phyloP scores from a whole-genome alignment of 2,797 vertebrate species.

The Zenarchopterus dispar region DNA sequence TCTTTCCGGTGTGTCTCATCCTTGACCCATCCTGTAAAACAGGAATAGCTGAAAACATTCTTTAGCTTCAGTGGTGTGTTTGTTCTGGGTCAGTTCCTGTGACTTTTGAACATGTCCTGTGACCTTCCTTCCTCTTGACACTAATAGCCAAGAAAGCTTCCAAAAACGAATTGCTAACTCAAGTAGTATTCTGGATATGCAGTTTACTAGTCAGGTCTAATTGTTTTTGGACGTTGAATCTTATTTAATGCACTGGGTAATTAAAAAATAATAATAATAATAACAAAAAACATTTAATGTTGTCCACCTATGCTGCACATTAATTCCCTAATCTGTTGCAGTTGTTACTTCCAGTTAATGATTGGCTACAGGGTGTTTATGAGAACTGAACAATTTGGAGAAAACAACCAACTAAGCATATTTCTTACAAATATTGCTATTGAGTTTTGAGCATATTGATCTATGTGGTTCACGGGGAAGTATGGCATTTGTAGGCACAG shows the following conservation, averaged over 20 bases:
- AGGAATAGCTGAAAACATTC: constrained; percentile 20
- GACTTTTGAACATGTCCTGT: constrained; percentile 12
- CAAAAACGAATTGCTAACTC: constrained; percentile 3
- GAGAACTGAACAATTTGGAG: not conserved
- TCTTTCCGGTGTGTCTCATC: constrained; percentile 35
- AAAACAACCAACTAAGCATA: not conserved
- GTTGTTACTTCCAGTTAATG: not conserved
- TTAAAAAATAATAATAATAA: too few relatives aligned
- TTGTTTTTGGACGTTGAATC: constrained; percentile 20
- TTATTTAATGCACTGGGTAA: constrained; percentile 12
- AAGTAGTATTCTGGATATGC: not conserved
- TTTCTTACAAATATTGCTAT: too few relatives aligned
- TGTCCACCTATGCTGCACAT: not conserved
- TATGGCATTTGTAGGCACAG: too few relatives aligned
- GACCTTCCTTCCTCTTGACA: constrained; percentile 5
- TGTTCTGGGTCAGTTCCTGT: constrained; percentile 38
- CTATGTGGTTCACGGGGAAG: too few relatives aligned
- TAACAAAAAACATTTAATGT: not conserved
- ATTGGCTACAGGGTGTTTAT: not conserved
- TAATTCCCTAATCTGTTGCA: not conserved
- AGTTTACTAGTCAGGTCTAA: constrained; percentile 1
- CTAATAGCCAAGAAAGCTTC: not conserved
- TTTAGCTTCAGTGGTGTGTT: constrained; percentile 29
- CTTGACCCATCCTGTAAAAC: constrained; percentile 36
- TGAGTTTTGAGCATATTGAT: too few relatives aligned